A percentile compares a stretch with the other conserved stretches of the same genome.
phyloP scores from a whole-genome alignment of 2,888 invertebrate species.

The Sepioteuthis lessoniana region DNA sequence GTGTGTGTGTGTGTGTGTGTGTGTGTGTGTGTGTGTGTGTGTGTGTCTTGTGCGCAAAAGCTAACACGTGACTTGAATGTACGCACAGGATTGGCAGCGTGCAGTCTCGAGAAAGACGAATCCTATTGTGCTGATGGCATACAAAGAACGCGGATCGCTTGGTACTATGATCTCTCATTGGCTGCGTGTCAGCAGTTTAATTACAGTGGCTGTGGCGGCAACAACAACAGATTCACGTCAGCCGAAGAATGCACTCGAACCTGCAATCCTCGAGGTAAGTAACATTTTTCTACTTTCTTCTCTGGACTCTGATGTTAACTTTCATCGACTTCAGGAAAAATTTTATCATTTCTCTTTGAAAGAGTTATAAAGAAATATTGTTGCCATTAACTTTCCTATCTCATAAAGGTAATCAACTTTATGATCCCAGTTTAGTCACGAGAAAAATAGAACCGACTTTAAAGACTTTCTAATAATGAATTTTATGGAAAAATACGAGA shows the following conservation, averaged over 20 bases:
- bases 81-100: slow-evolving; percentile 84
- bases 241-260: slow-evolving; percentile 59
- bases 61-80: slow-evolving; percentile 75
- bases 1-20: background rate
- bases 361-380: too few relatives aligned
- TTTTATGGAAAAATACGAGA: too few relatives aligned
- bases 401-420: too few relatives aligned
- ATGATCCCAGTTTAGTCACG: too few relatives aligned
- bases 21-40: background rate
- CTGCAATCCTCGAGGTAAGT: slow-evolving; percentile 54
- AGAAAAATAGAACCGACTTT: too few relatives aligned
- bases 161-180: slow-evolving; percentile 83
- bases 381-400: too few relatives aligned
- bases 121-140: background rate
- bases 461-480: too few relatives aligned
- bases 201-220: slow-evolving; percentile 91
- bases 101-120: slow-evolving; percentile 78
- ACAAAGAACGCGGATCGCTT: slow-evolving; percentile 80
- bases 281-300: background rate
- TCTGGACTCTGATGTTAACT: too few relatives aligned
- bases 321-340: too few relatives aligned
- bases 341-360: too few relatives aligned
- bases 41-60: background rate
- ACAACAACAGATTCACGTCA: slow-evolving; percentile 77
- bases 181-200: slow-evolving; percentile 85